Conservation (phyloP, 2,113 vertebrate species). For the Gracilinanus agilis region DNA sequence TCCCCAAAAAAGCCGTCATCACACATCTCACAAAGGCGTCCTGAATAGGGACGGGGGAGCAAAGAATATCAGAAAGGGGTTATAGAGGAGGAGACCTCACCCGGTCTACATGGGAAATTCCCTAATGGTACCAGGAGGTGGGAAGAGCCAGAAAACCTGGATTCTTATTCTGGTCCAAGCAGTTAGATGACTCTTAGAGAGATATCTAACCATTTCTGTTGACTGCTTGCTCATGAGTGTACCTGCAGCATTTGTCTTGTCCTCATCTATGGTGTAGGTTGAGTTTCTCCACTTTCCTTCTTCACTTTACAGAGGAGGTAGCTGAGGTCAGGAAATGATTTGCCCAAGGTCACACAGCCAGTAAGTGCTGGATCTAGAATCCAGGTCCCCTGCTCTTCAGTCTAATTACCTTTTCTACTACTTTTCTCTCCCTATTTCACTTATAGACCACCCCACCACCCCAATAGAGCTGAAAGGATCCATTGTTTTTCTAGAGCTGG, state of each 20-base stretch:
- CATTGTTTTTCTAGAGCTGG: not conserved
- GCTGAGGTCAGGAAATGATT: not conserved
- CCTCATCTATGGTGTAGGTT: not conserved
- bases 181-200: not conserved
- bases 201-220: not conserved
- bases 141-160: too few species aligned
- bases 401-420: not conserved
- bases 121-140: not conserved
- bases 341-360: not conserved
- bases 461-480: not conserved
- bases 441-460: not conserved
- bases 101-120: not conserved
- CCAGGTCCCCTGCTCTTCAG: not conserved
- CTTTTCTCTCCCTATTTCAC: not conserved
- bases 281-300: not conserved
- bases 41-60: constrained; percentile 72
- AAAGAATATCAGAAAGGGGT: rapidly evolving
- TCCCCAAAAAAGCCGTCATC: constrained; percentile 95
- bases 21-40: constrained; percentile 92
- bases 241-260: not conserved
- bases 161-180: not conserved
- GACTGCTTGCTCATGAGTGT: not conserved
- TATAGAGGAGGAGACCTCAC: rapidly evolving
- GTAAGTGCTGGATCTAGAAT: not conserved
- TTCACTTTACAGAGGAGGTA: not conserved